A percentile compares a stretch with the other conserved stretches of the same genome.
Conservation (phyloP, 1,140 invertebrate species). For the Oryctes rhinoceros region DNA sequence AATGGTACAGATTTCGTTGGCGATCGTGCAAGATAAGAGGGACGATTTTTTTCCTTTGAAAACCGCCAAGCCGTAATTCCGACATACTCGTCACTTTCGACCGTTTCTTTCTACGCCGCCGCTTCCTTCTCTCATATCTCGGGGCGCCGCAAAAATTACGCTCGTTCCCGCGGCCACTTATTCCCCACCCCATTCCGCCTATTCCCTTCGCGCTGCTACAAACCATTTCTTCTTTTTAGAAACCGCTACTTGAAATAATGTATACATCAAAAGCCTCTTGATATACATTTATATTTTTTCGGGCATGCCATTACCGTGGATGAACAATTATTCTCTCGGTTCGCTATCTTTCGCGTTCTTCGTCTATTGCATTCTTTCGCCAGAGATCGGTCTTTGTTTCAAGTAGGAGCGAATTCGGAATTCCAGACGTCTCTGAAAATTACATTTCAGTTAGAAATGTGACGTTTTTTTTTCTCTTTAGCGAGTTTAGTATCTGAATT, state of each 20-base stretch:
- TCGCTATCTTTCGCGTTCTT: background rate
- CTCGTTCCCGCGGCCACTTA: background rate
- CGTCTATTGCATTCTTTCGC: background rate
- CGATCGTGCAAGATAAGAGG: background rate
- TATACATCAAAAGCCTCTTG: slow-evolving; percentile 10
- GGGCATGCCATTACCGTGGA: slow-evolving; percentile 2
- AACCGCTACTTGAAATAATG: slow-evolving; percentile 4
- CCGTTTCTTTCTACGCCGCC: background rate
- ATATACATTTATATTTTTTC: slow-evolving; percentile 12
- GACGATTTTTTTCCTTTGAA: background rate
- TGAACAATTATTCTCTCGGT: slow-evolving; percentile 18
- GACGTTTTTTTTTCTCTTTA: background rate
- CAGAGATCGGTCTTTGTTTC: background rate
- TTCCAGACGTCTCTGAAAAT: slow-evolving; percentile 14
- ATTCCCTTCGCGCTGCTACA: background rate
- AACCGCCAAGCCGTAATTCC: background rate
- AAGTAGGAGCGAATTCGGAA: background rate
- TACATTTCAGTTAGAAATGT: background rate
- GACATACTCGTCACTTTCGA: slow-evolving; percentile 1
- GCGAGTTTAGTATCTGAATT: background rate
- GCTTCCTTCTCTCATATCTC: background rate
- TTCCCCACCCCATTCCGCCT: background rate
- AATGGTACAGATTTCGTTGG: background rate
- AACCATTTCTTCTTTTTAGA: background rate
- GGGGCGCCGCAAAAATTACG: background rate